Evolutionary conservation across 2,113 vertebrate genomes (phyloP).

Genomic region (Cathartes aura): DNA sequence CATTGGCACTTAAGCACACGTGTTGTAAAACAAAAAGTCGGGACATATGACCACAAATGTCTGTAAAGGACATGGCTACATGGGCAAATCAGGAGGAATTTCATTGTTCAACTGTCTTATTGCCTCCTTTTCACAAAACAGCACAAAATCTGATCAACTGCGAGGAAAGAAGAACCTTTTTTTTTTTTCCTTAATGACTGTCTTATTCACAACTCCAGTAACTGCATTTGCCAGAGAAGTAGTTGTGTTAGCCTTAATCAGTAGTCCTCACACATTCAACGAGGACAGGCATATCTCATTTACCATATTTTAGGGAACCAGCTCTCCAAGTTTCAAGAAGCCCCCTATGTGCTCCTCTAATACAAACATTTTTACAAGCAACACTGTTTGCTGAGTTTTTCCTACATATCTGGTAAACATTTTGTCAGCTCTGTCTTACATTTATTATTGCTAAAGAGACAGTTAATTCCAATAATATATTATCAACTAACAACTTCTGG

Average conservation of each 20-base stretch:
- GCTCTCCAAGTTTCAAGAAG: not conserved
- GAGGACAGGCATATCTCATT: not conserved
- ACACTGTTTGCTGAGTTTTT: not conserved
- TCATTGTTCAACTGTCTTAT: not conserved
- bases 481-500: not conserved
- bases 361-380: not conserved
- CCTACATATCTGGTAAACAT: not conserved
- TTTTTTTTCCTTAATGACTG: not conserved
- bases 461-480: not conserved
- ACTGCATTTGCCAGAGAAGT: not conserved
- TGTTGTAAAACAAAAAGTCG: not conserved
- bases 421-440: not conserved
- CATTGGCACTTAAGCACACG: not conserved
- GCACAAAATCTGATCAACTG: not conserved
- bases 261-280: not conserved
- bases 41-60: not conserved
- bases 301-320: not conserved
- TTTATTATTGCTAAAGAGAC: not conserved
- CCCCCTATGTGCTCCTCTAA: rapidly evolving
- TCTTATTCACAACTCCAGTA: not conserved
- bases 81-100: not conserved
- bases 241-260: not conserved
- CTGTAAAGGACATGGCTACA: rapidly evolving
- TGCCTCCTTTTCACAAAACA: not conserved
- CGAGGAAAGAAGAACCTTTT: not conserved